phyloP scores from a whole-genome alignment of 2,113 vertebrate species.

The Pholis gunnellus region DNA sequence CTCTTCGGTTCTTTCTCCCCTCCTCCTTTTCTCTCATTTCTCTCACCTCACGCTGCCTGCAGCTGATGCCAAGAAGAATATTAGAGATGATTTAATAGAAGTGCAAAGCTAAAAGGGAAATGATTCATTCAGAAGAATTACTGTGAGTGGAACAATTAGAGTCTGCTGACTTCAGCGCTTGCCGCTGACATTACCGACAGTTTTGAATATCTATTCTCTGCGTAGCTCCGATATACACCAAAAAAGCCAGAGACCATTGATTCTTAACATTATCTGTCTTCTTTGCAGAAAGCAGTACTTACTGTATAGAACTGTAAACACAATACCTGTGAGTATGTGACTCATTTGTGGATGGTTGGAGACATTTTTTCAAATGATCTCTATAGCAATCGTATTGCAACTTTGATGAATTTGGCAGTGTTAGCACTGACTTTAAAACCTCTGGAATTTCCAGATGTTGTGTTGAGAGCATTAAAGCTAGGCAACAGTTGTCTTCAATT shows the following conservation, averaged over 20 bases:
- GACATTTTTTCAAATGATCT: neutral
- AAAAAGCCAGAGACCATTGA: neutral
- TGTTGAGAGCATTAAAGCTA: neutral
- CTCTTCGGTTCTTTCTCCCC: conserved; percentile 1
- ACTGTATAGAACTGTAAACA: conserved; percentile 1
- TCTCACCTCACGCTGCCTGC: conserved; percentile 37
- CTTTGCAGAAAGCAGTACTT: neutral
- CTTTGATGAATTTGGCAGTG: neutral
- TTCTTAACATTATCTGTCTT: neutral
- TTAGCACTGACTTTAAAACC: neutral
- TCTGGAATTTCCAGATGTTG: conserved; percentile 8
- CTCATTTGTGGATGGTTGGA: neutral
- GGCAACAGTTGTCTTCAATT: conserved; percentile 2
- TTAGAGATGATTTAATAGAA: conserved; percentile 61
- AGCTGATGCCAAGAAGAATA: conserved; percentile 57
- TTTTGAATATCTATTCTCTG: conserved; percentile 7
- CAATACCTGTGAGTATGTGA: neutral
- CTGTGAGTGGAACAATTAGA: conserved; percentile 72
- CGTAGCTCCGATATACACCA: conserved; percentile 1
- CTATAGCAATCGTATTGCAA: neutral
- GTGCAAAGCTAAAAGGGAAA: conserved; percentile 46
- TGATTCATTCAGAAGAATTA: conserved; percentile 63
- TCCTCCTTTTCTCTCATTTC: conserved; percentile 1
- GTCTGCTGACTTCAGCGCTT: conserved; percentile 49
- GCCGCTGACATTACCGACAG: conserved; percentile 4